Conservation (phyloP, 2,797 vertebrate genomes). For the Nyctalus aviator region DNA sequence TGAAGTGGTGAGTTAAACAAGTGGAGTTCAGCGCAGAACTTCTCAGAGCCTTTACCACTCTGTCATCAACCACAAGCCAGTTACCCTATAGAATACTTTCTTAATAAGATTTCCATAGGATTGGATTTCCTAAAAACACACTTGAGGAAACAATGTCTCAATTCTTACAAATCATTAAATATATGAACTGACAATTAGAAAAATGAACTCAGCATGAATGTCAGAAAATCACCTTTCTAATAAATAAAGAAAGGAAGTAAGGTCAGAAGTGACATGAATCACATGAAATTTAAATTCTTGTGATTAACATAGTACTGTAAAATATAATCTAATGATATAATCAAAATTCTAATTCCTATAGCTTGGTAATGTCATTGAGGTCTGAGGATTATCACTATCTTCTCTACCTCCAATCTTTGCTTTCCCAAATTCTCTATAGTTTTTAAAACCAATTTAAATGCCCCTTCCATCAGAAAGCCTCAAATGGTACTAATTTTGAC, state of each 20-base stretch:
- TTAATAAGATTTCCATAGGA: neutral
- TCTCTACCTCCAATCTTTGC: neutral
- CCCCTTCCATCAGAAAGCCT: neutral
- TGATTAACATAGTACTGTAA: neutral
- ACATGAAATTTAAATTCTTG: neutral
- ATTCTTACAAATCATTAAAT: neutral
- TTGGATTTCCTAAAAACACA: neutral
- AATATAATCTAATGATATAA: neutral
- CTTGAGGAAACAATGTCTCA: conserved; percentile 13
- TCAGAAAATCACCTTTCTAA: neutral
- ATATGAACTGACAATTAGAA: neutral
- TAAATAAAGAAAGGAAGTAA: conserved; percentile 4
- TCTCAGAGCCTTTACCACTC: neutral
- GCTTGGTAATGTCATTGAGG: neutral
- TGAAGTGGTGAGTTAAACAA: neutral
- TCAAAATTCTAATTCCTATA: neutral
- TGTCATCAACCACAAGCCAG: neutral
- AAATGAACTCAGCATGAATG: neutral
- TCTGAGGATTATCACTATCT: neutral
- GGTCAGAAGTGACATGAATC: neutral
- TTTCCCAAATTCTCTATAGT: neutral
- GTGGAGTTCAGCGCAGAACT: neutral
- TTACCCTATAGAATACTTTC: neutral
- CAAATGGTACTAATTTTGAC: neutral
- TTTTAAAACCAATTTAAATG: conserved; percentile 10